Conservation (phyloP, 1,140 invertebrate genomes). For the Brachionus manjavacas region DNA sequence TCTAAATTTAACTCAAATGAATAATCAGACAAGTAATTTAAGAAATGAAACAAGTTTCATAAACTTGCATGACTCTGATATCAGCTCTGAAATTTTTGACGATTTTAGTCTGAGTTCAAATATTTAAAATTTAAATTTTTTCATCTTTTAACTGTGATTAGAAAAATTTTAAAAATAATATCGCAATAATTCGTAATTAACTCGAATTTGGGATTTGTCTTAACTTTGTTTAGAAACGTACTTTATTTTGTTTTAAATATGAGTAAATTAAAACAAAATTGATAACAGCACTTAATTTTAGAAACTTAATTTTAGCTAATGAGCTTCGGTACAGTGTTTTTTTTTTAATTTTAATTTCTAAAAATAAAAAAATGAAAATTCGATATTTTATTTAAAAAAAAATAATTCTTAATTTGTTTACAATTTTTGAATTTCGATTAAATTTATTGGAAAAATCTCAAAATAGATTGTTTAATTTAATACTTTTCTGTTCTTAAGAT, state of each 20-base stretch:
- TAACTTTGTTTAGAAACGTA: no score
- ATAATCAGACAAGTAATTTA: neutral
- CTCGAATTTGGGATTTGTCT: no score
- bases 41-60: neutral
- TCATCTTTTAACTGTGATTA: neutral
- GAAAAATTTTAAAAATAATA: no score
- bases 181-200: no score
- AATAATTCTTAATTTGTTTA: neutral
- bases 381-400: neutral
- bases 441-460: neutral
- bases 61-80: neutral
- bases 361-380: neutral
- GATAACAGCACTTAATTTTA: no score
- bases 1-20: neutral
- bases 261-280: no score
- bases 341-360: neutral
- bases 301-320: no score
- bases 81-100: neutral
- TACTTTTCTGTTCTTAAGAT: conserved; percentile 62
- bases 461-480: neutral
- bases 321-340: neutral
- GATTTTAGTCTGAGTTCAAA: neutral
- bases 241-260: no score
- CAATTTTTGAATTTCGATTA: neutral
- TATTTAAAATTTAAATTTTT: neutral